phyloP scores from a whole-genome alignment of 92 coral and sea anemone species.

The Zoanthus sociatus region DNA sequence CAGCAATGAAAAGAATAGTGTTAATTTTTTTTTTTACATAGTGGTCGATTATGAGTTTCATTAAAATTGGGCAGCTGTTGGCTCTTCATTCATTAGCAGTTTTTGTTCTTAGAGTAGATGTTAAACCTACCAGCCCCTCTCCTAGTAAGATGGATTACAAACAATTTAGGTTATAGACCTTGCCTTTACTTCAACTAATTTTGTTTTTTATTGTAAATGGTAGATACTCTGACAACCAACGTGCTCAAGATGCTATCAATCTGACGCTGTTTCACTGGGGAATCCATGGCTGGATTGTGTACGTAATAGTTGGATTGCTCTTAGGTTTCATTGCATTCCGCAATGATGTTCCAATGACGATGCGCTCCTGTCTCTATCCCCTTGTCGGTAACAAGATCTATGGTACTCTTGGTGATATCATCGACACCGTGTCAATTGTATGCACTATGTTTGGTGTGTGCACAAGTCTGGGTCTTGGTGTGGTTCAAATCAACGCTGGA shows the following conservation, averaged over 20 bases:
- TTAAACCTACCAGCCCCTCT: too few relatives aligned
- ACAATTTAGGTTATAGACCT: too few relatives aligned
- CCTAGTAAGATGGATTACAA: too few relatives aligned
- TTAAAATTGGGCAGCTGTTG: too few relatives aligned
- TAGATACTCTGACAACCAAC: slow-evolving; percentile 88
- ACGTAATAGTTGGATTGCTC: slow-evolving; percentile 79
- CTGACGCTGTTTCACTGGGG: slow-evolving; percentile 94
- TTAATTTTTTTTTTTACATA: too few relatives aligned
- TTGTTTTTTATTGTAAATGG: not conserved
- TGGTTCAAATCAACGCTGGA: slow-evolving; percentile 53
- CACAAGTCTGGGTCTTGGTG: slow-evolving; percentile 61
- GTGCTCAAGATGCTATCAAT: slow-evolving; percentile 92
- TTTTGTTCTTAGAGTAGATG: too few relatives aligned
- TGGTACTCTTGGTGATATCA: slow-evolving; percentile 58
- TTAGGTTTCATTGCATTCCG: slow-evolving; percentile 84
- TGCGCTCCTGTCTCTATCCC: slow-evolving; percentile 73
- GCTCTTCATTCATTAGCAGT: too few relatives aligned
- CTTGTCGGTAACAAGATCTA: slow-evolving; percentile 56
- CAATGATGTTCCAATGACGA: slow-evolving; percentile 91
- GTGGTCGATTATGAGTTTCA: too few relatives aligned
- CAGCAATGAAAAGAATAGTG: not conserved
- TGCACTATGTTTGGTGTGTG: slow-evolving; percentile 63
- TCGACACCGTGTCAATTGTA: slow-evolving; percentile 50
- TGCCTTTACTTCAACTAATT: slow-evolving; percentile 20
- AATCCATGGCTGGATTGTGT: slow-evolving; percentile 92